Conservation (phyloP, 1,140 invertebrate species). For the Drosophila nikananu region DNA sequence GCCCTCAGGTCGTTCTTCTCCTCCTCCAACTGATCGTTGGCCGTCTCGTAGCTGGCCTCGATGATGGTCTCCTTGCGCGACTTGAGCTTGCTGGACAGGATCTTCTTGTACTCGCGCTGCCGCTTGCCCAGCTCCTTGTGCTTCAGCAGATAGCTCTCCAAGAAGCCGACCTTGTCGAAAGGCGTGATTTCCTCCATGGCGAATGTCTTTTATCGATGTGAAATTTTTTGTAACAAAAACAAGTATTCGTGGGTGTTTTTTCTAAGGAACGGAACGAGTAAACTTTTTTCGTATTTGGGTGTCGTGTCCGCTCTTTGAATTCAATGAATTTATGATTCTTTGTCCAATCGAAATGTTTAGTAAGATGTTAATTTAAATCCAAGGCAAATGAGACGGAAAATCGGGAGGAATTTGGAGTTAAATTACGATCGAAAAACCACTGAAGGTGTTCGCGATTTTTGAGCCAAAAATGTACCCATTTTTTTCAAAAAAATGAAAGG, state of each 20-base stretch:
- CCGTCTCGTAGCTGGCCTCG: constrained; percentile 74
- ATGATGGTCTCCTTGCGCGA: constrained; percentile 77
- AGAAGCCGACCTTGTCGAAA: constrained; percentile 64
- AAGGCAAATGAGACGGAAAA: not conserved
- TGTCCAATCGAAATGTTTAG: constrained; percentile 7
- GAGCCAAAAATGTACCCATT: too few relatives aligned
- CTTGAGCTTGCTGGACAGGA: constrained; percentile 68
- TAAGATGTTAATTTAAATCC: not conserved
- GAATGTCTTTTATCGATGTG: not conserved
- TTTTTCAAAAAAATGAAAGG: too few relatives aligned
- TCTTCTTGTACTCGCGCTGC: constrained; percentile 80
- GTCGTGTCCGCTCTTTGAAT: constrained; percentile 35
- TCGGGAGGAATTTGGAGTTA: too few relatives aligned
- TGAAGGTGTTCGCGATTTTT: too few relatives aligned
- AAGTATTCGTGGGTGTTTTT: not conserved
- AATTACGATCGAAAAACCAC: too few relatives aligned
- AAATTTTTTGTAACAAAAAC: constrained; percentile 4
- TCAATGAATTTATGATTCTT: constrained; percentile 22
- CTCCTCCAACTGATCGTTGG: constrained; percentile 70
- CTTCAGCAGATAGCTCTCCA: constrained; percentile 69
- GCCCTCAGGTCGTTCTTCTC: constrained; percentile 78
- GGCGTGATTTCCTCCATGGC: constrained; percentile 49
- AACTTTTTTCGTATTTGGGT: not conserved
- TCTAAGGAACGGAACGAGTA: not conserved
- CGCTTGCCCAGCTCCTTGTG: constrained; percentile 76